These are phyloP conservation scores for Eumacrocentrus americanus DNA, from an alignment of 2,888 invertebrate genomes.

Conservation along the genomic window DNA sequence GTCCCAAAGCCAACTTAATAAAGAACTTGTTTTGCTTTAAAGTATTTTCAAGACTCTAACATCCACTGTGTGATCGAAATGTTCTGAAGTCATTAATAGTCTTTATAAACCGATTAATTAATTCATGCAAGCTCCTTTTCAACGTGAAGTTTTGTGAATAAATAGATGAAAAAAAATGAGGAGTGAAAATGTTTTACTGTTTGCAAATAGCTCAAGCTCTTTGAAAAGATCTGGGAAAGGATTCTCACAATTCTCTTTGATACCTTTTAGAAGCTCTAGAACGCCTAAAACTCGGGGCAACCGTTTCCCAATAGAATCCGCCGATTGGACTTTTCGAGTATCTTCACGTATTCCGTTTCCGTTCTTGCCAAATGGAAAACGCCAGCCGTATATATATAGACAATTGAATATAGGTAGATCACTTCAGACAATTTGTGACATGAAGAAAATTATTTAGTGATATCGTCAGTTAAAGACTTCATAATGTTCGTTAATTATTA, in stretches of 20 bases:
- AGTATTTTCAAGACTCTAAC: neutral
- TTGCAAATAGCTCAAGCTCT: slow-evolving; percentile 22
- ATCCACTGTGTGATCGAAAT: neutral
- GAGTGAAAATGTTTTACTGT: no score
- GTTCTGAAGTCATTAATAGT: neutral
- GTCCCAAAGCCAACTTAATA: neutral
- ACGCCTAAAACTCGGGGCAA: slow-evolving; percentile 37
- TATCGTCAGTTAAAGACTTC: no score
- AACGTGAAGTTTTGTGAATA: neutral
- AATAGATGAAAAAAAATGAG: neutral
- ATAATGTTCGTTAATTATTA: no score
- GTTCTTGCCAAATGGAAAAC: slow-evolving; percentile 49
- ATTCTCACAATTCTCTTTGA: slow-evolving; percentile 39
- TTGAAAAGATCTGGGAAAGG: slow-evolving; percentile 42
- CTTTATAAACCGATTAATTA: no score
- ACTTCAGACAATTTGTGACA: slow-evolving; percentile 34
- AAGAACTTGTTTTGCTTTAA: neutral
- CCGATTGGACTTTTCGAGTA: slow-evolving; percentile 36
- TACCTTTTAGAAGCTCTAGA: slow-evolving; percentile 37
- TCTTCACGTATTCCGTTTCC: slow-evolving; percentile 37
- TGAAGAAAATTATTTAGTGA: no score
- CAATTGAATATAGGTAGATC: slow-evolving; percentile 49
- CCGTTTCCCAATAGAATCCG: slow-evolving; percentile 9
- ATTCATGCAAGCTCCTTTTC: no score
- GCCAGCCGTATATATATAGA: slow-evolving; percentile 49